A percentile compares a stretch with the other conserved stretches of the same genome.
Conservation (phyloP, 2,797 vertebrate genomes). For the Erithacus rubecula region DNA sequence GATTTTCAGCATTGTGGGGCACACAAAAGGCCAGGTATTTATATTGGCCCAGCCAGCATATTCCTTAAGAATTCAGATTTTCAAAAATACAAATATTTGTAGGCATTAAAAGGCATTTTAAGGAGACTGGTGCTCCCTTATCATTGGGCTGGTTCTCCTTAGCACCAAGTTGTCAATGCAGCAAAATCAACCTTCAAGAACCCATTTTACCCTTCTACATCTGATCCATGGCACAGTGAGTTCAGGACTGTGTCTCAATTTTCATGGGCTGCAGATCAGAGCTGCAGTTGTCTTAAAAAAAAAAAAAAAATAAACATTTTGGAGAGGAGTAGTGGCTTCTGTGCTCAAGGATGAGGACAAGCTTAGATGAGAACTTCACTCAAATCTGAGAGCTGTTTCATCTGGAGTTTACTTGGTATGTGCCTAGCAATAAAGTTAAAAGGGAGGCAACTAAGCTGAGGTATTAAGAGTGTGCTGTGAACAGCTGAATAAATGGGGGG, state of each 20-base stretch:
- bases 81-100: background rate
- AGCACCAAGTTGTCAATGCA: background rate
- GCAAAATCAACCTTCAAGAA: background rate
- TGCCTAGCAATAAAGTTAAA: slow-evolving; percentile 48
- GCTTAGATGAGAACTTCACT: background rate
- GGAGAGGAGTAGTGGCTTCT: background rate
- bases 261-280: background rate
- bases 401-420: background rate
- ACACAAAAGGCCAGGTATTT: slow-evolving; percentile 29
- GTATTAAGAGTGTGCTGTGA: slow-evolving; percentile 31
- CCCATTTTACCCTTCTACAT: background rate
- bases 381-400: slow-evolving; percentile 18
- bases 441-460: slow-evolving; percentile 38
- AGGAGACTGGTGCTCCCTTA: background rate
- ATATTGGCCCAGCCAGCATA: background rate
- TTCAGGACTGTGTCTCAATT: background rate
- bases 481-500: slow-evolving; percentile 32
- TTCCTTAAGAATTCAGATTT: background rate
- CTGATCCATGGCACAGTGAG: background rate
- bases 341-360: background rate
- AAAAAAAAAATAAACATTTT: background rate
- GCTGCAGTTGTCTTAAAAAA: background rate
- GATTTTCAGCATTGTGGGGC: background rate
- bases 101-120: background rate
- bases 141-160: background rate